These are phyloP conservation scores for Drosophila nigromelanica DNA, from an alignment of 1,140 invertebrate species.

Conservation along the genomic window DNA sequence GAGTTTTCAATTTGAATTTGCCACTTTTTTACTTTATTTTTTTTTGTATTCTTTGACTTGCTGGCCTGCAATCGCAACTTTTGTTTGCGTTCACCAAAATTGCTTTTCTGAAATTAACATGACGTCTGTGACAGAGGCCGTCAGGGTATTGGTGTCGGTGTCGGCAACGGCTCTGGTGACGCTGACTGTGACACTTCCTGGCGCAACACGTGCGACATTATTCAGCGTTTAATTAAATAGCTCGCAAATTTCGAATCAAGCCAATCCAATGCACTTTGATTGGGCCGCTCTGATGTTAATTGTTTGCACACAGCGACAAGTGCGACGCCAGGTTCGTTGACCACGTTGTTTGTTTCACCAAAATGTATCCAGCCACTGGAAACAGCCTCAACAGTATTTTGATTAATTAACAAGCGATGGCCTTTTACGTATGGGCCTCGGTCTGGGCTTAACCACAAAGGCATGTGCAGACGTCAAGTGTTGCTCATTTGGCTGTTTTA, in stretches of 20 bases:
- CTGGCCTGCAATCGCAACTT: conserved; percentile 41
- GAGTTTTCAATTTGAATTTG: conserved; percentile 53
- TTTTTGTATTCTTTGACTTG: conserved; percentile 12
- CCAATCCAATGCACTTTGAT: conserved; percentile 46
- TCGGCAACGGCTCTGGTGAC: not conserved
- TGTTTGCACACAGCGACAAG: conserved; percentile 53
- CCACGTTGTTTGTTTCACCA: conserved; percentile 33
- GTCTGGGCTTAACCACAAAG: conserved; percentile 39
- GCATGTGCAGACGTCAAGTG: conserved; percentile 21
- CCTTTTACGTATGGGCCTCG: conserved; percentile 44
- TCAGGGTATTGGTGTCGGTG: not conserved
- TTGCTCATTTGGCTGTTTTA: conserved; percentile 33
- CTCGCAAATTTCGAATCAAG: conserved; percentile 4
- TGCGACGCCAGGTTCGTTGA: conserved; percentile 61
- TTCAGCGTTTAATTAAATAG: conserved; percentile 74
- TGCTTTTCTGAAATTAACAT: conserved; percentile 51
- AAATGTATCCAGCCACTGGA: conserved; percentile 28
- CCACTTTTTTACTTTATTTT: conserved; percentile 11
- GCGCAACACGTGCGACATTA: conserved; percentile 55
- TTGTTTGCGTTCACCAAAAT: conserved; percentile 60
- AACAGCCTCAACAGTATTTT: conserved; percentile 62
- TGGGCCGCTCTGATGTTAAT: conserved; percentile 49
- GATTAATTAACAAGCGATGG: conserved; percentile 73
- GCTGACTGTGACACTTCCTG: conserved; percentile 54
- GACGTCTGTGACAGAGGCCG: conserved; percentile 10